Evolutionary conservation across 2,888 invertebrate genomes (phyloP).

Genomic region (Lomographa bimaculata): DNA sequence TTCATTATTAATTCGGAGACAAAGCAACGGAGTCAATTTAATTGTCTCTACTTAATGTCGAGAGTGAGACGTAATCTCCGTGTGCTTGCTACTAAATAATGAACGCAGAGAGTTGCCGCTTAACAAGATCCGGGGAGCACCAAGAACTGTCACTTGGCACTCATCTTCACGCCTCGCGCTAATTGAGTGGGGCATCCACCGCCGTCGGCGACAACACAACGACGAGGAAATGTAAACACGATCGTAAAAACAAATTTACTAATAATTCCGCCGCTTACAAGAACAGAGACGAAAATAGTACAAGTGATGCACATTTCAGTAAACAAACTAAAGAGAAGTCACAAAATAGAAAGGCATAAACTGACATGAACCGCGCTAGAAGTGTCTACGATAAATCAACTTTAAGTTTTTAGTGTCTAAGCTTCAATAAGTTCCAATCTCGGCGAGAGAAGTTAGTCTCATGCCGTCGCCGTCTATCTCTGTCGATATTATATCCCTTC

Average conservation of each 20-base stretch:
- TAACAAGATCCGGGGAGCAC: constrained; percentile 45
- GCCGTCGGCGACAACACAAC: constrained; percentile 38
- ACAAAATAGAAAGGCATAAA: constrained; percentile 11
- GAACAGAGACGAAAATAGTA: constrained; percentile 23
- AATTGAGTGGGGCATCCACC: constrained; percentile 51
- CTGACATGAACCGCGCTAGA: constrained; percentile 13
- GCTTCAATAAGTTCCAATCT: constrained; percentile 29
- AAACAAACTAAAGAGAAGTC: constrained; percentile 19
- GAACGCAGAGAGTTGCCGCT: constrained; percentile 39
- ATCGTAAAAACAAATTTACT: constrained; percentile 43
- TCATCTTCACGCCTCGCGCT: constrained; percentile 51
- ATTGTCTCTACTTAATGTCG: constrained; percentile 20
- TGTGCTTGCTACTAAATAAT: constrained; percentile 47
- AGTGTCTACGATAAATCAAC: constrained; percentile 19
- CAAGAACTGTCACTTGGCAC: constrained; percentile 47
- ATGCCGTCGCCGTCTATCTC: constrained; percentile 32
- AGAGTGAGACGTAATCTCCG: constrained; percentile 28
- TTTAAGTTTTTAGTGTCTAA: constrained; percentile 24
- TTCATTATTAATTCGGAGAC: constrained; percentile 31
- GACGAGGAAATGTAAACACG: constrained; percentile 45
- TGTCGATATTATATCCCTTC: constrained; percentile 36
- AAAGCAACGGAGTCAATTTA: constrained; percentile 24
- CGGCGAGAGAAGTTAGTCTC: constrained; percentile 31
- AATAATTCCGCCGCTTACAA: constrained; percentile 23
- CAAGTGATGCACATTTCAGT: constrained; percentile 22